Evolutionary conservation across 2,888 invertebrate genomes (phyloP).

Genomic region (Sarcophaga variegata): DNA sequence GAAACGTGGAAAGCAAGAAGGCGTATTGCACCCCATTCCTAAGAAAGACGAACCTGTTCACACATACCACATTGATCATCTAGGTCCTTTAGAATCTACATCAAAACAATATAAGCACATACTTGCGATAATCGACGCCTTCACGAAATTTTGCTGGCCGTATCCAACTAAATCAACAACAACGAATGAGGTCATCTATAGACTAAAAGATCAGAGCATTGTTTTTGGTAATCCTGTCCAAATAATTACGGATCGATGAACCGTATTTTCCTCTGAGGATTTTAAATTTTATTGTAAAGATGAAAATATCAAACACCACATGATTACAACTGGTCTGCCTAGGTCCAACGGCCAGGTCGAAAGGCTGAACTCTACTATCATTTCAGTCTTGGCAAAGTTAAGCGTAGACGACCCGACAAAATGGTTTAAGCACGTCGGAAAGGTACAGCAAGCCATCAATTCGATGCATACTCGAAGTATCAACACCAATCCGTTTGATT

Average conservation of each 20-base stretch:
- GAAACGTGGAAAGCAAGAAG: conserved; percentile 76
- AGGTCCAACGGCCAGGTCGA: conserved; percentile 61
- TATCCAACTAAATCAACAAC: conserved; percentile 2
- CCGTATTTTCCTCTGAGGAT: conserved; percentile 72
- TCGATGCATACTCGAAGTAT: conserved; percentile 59
- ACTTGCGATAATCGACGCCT: conserved; percentile 58
- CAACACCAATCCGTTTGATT: conserved; percentile 66
- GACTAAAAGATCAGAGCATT: conserved; percentile 69
- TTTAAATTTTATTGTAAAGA: conserved; percentile 76
- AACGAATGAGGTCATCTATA: conserved; percentile 6
- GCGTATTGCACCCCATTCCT: conserved; percentile 73
- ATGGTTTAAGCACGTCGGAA: conserved; percentile 5
- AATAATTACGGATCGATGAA: conserved; percentile 77
- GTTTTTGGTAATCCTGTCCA: conserved; percentile 78
- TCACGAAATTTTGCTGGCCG: conserved; percentile 53
- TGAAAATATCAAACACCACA: conserved; percentile 69
- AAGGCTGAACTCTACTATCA: conserved; percentile 52
- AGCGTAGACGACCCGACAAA: conserved; percentile 14
- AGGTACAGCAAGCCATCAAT: conserved; percentile 34
- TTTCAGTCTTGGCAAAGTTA: conserved; percentile 53
- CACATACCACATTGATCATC: conserved; percentile 73
- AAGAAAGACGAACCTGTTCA: conserved; percentile 75
- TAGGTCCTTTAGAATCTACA: conserved; percentile 68
- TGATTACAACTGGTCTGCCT: conserved; percentile 62
- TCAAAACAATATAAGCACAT: conserved; percentile 63